Evolutionary conservation across 2,113 vertebrate genomes (phyloP).

Genomic region (Pedetes capensis): DNA sequence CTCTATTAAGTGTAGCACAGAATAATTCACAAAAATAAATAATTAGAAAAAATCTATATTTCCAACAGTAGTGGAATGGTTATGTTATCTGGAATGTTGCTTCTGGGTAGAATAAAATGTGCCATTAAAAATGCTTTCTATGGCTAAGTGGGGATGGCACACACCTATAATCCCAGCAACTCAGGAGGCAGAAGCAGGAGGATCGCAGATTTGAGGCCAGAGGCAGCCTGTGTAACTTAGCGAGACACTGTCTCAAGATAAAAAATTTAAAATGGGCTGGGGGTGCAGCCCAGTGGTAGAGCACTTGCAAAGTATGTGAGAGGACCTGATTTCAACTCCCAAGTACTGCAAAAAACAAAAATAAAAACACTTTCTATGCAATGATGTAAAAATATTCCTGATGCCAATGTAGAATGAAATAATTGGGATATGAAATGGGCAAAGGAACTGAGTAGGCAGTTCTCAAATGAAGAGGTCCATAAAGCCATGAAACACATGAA

Average conservation of each 20-base stretch:
- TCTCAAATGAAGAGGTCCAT: too few relatives aligned
- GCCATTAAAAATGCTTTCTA: not conserved
- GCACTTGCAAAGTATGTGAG: not conserved
- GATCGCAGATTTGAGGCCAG: too few relatives aligned
- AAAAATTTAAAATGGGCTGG: too few relatives aligned
- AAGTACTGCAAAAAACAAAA: not conserved
- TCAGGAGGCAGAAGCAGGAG: too few relatives aligned
- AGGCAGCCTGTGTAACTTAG: too few relatives aligned
- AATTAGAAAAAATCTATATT: not conserved
- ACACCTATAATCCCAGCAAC: too few relatives aligned
- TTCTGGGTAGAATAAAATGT: slow-evolving; percentile 6
- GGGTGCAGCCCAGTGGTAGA: too few relatives aligned
- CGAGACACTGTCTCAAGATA: too few relatives aligned
- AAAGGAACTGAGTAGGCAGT: too few relatives aligned
- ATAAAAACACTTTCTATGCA: not conserved
- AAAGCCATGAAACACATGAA: too few relatives aligned
- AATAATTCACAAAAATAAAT: not conserved
- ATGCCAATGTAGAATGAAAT: not conserved
- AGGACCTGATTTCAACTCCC: not conserved
- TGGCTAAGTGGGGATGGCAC: too few relatives aligned
- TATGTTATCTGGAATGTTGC: not conserved
- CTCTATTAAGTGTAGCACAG: slow-evolving; percentile 1
- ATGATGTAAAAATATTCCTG: not conserved
- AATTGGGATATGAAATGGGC: slow-evolving; percentile 4
- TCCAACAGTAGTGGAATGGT: not conserved